Percentiles rank a stretch among this genome's conserved stretches.
These are phyloP conservation scores for Orthonychiurus folsomi DNA, from an alignment of 2,888 invertebrate species.

Conservation along the genomic window DNA sequence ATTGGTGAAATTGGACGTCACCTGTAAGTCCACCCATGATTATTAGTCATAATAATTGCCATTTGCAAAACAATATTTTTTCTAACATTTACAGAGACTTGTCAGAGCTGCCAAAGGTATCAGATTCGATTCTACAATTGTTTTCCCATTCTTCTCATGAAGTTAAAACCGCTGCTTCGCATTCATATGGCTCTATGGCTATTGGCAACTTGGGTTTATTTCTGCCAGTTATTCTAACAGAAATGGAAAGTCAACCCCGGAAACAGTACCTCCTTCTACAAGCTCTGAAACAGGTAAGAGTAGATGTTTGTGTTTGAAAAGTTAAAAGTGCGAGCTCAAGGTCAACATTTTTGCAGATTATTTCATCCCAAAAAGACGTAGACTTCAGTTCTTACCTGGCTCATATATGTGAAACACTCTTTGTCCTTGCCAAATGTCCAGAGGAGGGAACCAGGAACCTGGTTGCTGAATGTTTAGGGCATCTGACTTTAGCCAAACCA, in stretches of 20 bases:
- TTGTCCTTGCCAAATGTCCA: conserved; percentile 88
- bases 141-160: conserved; percentile 90
- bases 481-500: conserved; percentile 89
- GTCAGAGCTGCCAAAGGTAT: conserved; percentile 63
- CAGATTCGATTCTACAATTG: conserved; percentile 71
- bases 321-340: background rate
- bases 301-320: background rate
- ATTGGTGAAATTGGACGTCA: conserved; percentile 95
- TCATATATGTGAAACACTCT: conserved; percentile 84
- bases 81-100: conserved; percentile 56
- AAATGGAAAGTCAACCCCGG: conserved; percentile 89
- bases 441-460: conserved; percentile 99
- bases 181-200: conserved; percentile 89
- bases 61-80: too few relatives aligned
- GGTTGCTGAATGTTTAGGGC: conserved; percentile 94
- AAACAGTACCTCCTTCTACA: conserved; percentile 91
- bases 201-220: conserved; percentile 90
- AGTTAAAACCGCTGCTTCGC: conserved; percentile 94
- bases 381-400: conserved; percentile 46
- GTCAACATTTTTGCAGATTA: conserved; percentile 24
- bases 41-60: too few relatives aligned
- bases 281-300: conserved; percentile 83
- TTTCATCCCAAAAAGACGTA: conserved; percentile 37
- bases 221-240: conserved; percentile 84
- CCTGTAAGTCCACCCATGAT: conserved; percentile 62